These are phyloP conservation scores for Aythya baeri DNA, from an alignment of 2,113 vertebrate species.

Conservation along the genomic window DNA sequence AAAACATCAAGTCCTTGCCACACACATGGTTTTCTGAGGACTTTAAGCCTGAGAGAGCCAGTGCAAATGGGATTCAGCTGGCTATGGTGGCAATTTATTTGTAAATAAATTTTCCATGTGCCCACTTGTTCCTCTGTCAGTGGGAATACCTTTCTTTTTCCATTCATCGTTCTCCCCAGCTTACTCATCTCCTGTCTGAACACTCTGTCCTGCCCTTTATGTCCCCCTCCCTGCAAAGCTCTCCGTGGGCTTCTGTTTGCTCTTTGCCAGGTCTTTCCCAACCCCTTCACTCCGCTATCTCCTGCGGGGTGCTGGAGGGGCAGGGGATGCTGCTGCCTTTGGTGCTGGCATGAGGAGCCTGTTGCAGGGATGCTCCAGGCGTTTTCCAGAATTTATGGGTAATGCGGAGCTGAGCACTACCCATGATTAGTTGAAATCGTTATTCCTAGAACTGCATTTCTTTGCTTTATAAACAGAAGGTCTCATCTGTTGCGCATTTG, in stretches of 20 bases:
- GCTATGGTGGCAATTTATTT: not conserved
- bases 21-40: slow-evolving; percentile 30
- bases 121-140: not conserved
- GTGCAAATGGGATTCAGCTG: slow-evolving; percentile 50
- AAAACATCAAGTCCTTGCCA: slow-evolving; percentile 28
- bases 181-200: slow-evolving; percentile 17
- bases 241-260: not conserved
- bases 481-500: not conserved
- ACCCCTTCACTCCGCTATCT: fast-evolving
- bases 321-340: not conserved
- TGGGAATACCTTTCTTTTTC: slow-evolving; percentile 21
- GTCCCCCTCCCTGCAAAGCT: not conserved
- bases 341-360: not conserved
- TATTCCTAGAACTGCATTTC: not conserved
- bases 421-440: fast-evolving
- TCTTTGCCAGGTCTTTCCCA: slow-evolving; percentile 27
- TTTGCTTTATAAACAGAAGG: not conserved
- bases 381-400: not conserved
- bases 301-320: not conserved
- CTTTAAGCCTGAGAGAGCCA: slow-evolving; percentile 7
- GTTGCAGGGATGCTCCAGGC: not conserved
- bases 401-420: not conserved
- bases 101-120: slow-evolving; percentile 46
- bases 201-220: not conserved
- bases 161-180: not conserved